Percentiles rank a stretch among this genome's conserved stretches.
Conservation (phyloP, 2,113 vertebrate genomes). For the Trinectes maculatus region DNA sequence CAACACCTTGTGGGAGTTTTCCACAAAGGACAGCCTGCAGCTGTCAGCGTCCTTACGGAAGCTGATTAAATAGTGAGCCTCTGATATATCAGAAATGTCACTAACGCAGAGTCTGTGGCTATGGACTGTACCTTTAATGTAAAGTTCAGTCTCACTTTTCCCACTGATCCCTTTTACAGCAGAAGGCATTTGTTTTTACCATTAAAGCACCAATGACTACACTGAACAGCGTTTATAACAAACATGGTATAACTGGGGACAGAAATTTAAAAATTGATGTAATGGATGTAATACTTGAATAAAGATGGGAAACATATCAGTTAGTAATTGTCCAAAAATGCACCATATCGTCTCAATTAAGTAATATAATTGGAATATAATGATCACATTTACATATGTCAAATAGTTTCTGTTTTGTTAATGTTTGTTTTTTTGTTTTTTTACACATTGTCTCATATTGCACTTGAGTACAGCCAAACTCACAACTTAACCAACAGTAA, state of each 20-base stretch:
- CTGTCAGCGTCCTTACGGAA: slow-evolving; percentile 22
- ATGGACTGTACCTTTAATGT: neutral
- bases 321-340: too few species aligned
- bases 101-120: neutral
- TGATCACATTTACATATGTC: too few species aligned
- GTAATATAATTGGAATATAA: too few species aligned
- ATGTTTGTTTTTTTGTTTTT: too few species aligned
- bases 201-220: neutral
- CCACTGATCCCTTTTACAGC: neutral
- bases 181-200: neutral
- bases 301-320: too few species aligned
- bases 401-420: too few species aligned
- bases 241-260: neutral
- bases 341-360: too few species aligned
- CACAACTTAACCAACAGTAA: too few species aligned
- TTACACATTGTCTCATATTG: too few species aligned
- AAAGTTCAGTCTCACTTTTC: neutral
- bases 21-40: slow-evolving; percentile 27
- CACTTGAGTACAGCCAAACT: too few species aligned
- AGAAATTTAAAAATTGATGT: neutral
- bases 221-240: neutral
- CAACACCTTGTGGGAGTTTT: slow-evolving; percentile 45
- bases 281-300: too few species aligned
- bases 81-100: slow-evolving; percentile 9
- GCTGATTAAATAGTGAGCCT: slow-evolving; percentile 12